Percentiles rank a stretch among this genome's conserved stretches.
phyloP scores from a whole-genome alignment of 2,888 invertebrate species.

The Drosophila meridionalis region DNA sequence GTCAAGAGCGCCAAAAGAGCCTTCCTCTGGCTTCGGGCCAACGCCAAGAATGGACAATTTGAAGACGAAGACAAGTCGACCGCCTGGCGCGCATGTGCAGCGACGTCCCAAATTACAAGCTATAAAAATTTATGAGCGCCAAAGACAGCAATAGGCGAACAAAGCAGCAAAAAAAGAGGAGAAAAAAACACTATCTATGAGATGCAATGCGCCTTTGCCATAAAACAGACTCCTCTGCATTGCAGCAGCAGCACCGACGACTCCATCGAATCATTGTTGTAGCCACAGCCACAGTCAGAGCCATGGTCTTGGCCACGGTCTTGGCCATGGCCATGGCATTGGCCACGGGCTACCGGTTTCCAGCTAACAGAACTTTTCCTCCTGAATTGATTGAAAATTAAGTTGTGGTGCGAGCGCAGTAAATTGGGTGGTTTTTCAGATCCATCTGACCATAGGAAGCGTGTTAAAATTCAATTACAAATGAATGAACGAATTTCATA shows the following conservation, averaged over 20 bases:
- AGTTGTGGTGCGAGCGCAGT: slow-evolving; percentile 44
- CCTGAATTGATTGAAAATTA: slow-evolving; percentile 46
- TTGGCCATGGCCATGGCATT: not conserved
- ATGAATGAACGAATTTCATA: slow-evolving; percentile 11
- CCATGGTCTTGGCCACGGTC: not conserved
- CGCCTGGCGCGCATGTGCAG: slow-evolving; percentile 69
- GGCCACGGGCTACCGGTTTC: slow-evolving; percentile 56
- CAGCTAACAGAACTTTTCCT: slow-evolving; percentile 24
- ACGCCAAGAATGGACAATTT: slow-evolving; percentile 16
- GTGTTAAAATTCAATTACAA: slow-evolving; percentile 61
- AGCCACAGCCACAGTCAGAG: slow-evolving; percentile 4
- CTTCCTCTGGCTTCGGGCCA: slow-evolving; percentile 17
- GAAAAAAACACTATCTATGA: slow-evolving; percentile 37
- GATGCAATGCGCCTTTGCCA: slow-evolving; percentile 47
- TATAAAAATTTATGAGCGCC: slow-evolving; percentile 75
- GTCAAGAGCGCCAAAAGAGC: slow-evolving; percentile 39
- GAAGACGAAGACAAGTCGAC: slow-evolving; percentile 45
- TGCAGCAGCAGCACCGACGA: slow-evolving; percentile 34
- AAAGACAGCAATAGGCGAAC: slow-evolving; percentile 55
- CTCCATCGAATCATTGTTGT: slow-evolving; percentile 19
- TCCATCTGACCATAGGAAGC: slow-evolving; percentile 17
- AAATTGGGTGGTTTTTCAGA: slow-evolving; percentile 21
- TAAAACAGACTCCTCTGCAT: slow-evolving; percentile 44
- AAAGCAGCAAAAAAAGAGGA: slow-evolving; percentile 23
- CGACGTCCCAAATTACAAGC: slow-evolving; percentile 74